phyloP scores from a whole-genome alignment of 1,140 invertebrate genomes.

The Diabrotica undecimpunctata region DNA sequence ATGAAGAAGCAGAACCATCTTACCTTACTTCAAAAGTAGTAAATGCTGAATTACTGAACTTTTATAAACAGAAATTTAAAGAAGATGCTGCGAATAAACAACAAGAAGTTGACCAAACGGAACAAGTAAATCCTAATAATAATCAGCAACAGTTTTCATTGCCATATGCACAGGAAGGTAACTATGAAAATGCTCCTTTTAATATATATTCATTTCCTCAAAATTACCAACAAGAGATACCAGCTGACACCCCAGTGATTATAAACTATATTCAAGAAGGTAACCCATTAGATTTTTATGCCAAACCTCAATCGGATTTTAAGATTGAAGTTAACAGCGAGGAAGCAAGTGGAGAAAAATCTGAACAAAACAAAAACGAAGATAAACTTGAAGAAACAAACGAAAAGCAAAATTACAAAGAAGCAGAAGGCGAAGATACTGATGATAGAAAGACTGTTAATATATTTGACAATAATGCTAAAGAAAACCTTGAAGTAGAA shows the following conservation, averaged over 20 bases:
- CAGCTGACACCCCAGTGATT: background rate
- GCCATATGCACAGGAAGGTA: background rate
- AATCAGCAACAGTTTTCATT: background rate
- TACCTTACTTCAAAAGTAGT: slow-evolving; percentile 12
- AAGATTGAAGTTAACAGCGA: background rate
- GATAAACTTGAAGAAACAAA: slow-evolving; percentile 8
- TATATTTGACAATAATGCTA: background rate
- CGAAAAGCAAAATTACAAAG: background rate
- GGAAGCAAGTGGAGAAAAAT: background rate
- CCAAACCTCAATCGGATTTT: background rate
- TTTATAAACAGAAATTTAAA: slow-evolving; percentile 15
- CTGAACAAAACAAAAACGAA: background rate
- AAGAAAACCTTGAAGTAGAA: slow-evolving; percentile 13
- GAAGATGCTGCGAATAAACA: slow-evolving; percentile 3
- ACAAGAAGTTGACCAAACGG: background rate
- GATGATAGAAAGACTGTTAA: background rate
- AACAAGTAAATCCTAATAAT: background rate
- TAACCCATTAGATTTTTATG: background rate
- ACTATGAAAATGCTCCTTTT: background rate
- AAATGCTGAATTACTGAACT: slow-evolving; percentile 14
- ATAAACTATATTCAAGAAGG: background rate
- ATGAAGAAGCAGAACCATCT: slow-evolving; percentile 3
- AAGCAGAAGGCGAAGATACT: slow-evolving; percentile 18
- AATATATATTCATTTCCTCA: too few relatives aligned
- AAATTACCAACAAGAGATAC: background rate